Evolutionary conservation across 2,888 invertebrate species (phyloP).

Genomic region (Andrena haemorrhoa): DNA sequence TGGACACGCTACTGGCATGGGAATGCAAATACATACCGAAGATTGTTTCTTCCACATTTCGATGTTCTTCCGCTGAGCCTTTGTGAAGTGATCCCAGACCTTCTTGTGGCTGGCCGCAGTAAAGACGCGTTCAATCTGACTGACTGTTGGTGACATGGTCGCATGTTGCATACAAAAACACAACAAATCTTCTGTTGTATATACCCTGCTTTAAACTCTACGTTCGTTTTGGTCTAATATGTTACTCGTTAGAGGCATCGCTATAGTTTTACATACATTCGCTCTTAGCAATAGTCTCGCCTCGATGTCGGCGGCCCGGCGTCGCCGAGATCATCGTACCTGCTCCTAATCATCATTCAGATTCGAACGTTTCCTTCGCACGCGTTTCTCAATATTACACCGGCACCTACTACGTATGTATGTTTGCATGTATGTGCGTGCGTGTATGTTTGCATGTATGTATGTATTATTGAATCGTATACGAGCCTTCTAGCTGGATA

Average conservation of each 20-base stretch:
- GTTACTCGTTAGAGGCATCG: constrained; percentile 59
- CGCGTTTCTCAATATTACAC: constrained; percentile 17
- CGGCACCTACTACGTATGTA: neutral
- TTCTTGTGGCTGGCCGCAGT: constrained; percentile 98
- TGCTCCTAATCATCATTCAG: constrained; percentile 31
- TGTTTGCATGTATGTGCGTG: too few species aligned
- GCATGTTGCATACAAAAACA: constrained; percentile 85
- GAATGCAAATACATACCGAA: constrained; percentile 89
- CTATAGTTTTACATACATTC: constrained; percentile 54
- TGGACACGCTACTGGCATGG: constrained; percentile 64
- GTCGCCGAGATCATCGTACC: constrained; percentile 11
- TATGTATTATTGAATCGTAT: neutral
- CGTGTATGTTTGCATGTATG: too few species aligned
- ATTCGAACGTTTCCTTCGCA: constrained; percentile 42
- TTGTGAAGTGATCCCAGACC: constrained; percentile 99
- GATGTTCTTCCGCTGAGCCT: constrained; percentile 99
- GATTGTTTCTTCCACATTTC: constrained; percentile 99
- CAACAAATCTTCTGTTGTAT: constrained; percentile 85
- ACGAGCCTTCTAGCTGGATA: constrained; percentile 9
- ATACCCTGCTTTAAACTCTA: constrained; percentile 76
- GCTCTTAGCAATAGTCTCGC: constrained; percentile 17
- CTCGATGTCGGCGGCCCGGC: constrained; percentile 10
- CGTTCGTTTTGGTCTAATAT: constrained; percentile 65
- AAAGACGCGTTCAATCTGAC: constrained; percentile 99
- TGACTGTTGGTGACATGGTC: constrained; percentile 90